These are phyloP conservation scores for Drosophila neotestacea DNA, from an alignment of 2,888 invertebrate genomes.

Conservation along the genomic window DNA sequence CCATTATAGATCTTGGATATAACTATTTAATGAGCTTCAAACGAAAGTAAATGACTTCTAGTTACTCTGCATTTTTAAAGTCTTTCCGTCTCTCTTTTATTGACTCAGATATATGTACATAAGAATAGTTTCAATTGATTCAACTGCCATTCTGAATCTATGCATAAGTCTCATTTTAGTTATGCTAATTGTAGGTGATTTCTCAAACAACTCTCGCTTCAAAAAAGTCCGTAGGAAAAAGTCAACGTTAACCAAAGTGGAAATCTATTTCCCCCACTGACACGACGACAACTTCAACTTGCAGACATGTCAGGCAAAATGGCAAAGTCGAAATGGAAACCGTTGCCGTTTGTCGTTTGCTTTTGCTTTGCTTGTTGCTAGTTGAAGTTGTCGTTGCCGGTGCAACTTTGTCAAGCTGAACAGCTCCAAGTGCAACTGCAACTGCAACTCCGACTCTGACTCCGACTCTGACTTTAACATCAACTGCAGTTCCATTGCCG, in stretches of 20 bases:
- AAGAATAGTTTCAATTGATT: too few relatives aligned
- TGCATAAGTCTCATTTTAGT: background rate
- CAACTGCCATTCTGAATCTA: too few relatives aligned
- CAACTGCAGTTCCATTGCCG: constrained; percentile 36
- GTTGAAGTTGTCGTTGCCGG: constrained; percentile 12
- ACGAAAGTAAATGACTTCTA: too few relatives aligned
- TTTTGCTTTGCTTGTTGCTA: constrained; percentile 10
- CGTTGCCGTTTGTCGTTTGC: constrained; percentile 29
- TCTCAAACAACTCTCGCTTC: constrained; percentile 35
- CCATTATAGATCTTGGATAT: too few relatives aligned
- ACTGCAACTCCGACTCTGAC: constrained; percentile 27
- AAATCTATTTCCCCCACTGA: constrained; percentile 60
- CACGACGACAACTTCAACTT: constrained; percentile 65
- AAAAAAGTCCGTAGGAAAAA: constrained; percentile 10
- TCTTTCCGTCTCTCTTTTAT: too few relatives aligned
- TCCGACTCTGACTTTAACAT: constrained; percentile 16
- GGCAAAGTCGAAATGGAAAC: constrained; percentile 59
- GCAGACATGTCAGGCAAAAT: constrained; percentile 71
- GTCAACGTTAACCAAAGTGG: constrained; percentile 32
- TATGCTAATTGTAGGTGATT: background rate
- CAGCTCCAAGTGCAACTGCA: constrained; percentile 58
- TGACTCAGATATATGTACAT: too few relatives aligned
- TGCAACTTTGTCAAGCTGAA: constrained; percentile 69
- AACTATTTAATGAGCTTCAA: too few relatives aligned
- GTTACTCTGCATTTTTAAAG: too few relatives aligned